Evolutionary conservation across 2,797 vertebrate genomes (phyloP), one percentile per base, ranked within the genome.

Genomic region (Sebastes reedi): DNA sequence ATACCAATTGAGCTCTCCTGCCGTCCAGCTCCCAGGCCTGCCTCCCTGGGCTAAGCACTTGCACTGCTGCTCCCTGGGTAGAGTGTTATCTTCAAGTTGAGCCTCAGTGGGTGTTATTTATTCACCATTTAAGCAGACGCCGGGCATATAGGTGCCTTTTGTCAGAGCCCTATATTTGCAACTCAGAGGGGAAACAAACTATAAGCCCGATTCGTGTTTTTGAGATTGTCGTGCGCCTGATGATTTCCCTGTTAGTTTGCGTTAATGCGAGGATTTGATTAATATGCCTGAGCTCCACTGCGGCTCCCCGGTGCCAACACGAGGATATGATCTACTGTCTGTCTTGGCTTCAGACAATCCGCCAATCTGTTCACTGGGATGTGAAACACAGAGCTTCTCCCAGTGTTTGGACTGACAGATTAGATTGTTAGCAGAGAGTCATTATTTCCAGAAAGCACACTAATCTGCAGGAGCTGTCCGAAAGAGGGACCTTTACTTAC

Each of bases 1-100:
- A 94, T 94, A 91, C 83, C 92, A 94, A 93, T 94, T 72, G 88
- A 85, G 91, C 87, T 85, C 87, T 86, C 75, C 87, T 85, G 79
- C 78, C 27, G 56, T 79, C 89, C 82, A 70, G 82, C 81, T 89
- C 72, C 84, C 74, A 34, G 85, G 77, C 81, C 80, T 72, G 69
- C 82, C 85, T 89, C 68, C 77, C 34, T 66, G 72, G 87, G 77
- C 86, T 81, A 66, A 89, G 76, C 81, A 71, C 83, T 87, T 81
- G 73, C 76, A 85, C 82, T 80, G 62, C 81, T 77, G 73, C 81
- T 88, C 80, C 80, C 73, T 6, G 5, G 79, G 74, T 76, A 56
- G 81, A 79, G 81, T 74, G 87, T 89, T 89, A 88, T 92, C 88
- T 87, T 72, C 67, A 83, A 89, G 87, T 83, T 68, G 39, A 83